Evolutionary conservation across 2,113 vertebrate genomes (phyloP).

Genomic region (Sebastes schlegelii): DNA sequence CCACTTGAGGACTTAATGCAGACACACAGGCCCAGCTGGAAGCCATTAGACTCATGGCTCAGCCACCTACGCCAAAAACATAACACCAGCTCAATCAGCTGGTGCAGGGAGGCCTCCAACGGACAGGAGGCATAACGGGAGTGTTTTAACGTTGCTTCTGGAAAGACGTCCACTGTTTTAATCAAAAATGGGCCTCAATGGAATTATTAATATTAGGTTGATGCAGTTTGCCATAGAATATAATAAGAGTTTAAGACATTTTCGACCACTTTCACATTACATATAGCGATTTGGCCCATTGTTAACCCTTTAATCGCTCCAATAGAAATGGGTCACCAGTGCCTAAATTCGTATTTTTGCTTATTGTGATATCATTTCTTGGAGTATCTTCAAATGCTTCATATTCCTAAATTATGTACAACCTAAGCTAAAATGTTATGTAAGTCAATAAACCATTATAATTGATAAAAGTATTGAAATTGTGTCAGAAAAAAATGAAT

Average conservation of each 20-base stretch:
- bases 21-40: slow-evolving; percentile 92
- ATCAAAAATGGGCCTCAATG: background rate
- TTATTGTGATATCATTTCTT: too few species aligned
- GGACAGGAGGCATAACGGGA: slow-evolving; percentile 41
- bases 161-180: slow-evolving; percentile 19
- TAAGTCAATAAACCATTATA: too few species aligned
- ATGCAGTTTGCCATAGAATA: background rate
- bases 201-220: background rate
- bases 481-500: too few species aligned
- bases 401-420: too few species aligned
- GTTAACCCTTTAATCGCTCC: too few species aligned
- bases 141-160: slow-evolving; percentile 15
- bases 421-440: too few species aligned
- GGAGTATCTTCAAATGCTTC: too few species aligned
- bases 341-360: too few species aligned
- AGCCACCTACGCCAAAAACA: slow-evolving; percentile 75
- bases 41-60: slow-evolving; percentile 85
- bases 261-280: too few species aligned
- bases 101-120: slow-evolving; percentile 59
- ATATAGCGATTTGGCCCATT: too few species aligned
- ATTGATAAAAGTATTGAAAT: too few species aligned
- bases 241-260: background rate
- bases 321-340: too few species aligned
- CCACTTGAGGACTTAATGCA: slow-evolving; percentile 92
- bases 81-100: slow-evolving; percentile 85